Evolutionary conservation across 1,140 invertebrate species (phyloP).

Genomic region (Trichonephila clavipes): DNA sequence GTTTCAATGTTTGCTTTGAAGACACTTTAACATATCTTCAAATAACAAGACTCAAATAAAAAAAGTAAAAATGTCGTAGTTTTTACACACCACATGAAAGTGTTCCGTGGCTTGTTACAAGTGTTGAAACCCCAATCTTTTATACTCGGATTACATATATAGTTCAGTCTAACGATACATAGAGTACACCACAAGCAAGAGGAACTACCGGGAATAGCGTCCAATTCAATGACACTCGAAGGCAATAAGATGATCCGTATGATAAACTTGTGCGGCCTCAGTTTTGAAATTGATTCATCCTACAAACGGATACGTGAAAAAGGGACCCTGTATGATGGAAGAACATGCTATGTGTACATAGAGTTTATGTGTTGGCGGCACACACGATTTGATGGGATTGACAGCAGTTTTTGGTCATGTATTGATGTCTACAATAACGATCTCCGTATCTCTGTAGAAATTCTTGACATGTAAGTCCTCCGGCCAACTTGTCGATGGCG

Average conservation of each 20-base stretch:
- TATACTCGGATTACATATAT: background rate
- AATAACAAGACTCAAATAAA: background rate
- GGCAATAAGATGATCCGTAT: background rate
- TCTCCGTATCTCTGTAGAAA: constrained; percentile 81
- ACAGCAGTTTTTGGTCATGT: constrained; percentile 82
- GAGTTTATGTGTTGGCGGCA: constrained; percentile 65
- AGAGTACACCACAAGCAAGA: background rate
- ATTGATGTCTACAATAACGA: constrained; percentile 82
- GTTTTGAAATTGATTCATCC: background rate
- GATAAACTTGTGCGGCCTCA: background rate
- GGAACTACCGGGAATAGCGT: background rate
- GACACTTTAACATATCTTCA: background rate
- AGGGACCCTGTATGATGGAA: background rate
- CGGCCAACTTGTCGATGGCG: constrained; percentile 80
- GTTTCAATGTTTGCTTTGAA: background rate
- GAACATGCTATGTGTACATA: background rate
- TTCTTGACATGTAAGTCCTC: constrained; percentile 81
- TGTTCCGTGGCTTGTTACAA: background rate
- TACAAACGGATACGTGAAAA: background rate
- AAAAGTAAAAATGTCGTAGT: background rate
- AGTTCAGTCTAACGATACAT: background rate
- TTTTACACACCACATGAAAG: background rate
- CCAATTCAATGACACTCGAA: background rate
- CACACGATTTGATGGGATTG: constrained; percentile 79
- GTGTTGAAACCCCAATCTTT: background rate